Evolutionary conservation across 2,797 vertebrate species (phyloP).

Genomic region (Emys orbicularis): DNA sequence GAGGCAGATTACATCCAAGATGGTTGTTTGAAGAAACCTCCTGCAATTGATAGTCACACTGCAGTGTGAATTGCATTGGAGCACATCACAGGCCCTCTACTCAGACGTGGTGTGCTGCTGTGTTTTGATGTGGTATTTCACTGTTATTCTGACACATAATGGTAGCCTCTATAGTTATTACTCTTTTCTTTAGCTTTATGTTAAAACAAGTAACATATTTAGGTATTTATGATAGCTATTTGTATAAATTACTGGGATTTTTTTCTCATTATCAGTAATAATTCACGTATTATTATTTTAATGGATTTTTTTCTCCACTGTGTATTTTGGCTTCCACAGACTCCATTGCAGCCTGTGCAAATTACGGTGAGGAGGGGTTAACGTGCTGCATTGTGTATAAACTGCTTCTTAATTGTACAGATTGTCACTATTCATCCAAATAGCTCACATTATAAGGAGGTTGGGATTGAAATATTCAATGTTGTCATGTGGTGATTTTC

Average conservation of each 20-base stretch:
- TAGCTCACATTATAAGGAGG: background rate
- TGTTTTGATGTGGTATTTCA: background rate
- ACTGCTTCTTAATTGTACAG: constrained; percentile 1
- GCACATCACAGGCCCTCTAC: accelerated
- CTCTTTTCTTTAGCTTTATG: constrained; percentile 51
- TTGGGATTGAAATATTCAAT: background rate
- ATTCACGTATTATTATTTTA: constrained; percentile 65
- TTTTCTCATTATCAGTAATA: constrained; percentile 54
- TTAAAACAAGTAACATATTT: constrained; percentile 53
- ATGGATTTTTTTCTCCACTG: constrained; percentile 33
- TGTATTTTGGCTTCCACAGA: background rate
- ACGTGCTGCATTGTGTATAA: background rate
- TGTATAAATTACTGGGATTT: background rate
- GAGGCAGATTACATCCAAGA: background rate
- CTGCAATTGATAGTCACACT: accelerated
- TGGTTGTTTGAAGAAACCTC: background rate
- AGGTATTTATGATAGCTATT: constrained; percentile 30
- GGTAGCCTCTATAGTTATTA: accelerated
- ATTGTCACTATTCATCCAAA: constrained; percentile 3
- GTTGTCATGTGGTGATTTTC: background rate
- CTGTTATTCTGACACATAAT: background rate
- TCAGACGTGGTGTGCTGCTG: accelerated
- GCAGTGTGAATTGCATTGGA: accelerated
- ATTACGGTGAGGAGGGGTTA: background rate
- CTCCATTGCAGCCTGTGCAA: background rate